Evolutionary conservation across 1,140 invertebrate species (phyloP).

Genomic region (Drosophila tristis): DNA sequence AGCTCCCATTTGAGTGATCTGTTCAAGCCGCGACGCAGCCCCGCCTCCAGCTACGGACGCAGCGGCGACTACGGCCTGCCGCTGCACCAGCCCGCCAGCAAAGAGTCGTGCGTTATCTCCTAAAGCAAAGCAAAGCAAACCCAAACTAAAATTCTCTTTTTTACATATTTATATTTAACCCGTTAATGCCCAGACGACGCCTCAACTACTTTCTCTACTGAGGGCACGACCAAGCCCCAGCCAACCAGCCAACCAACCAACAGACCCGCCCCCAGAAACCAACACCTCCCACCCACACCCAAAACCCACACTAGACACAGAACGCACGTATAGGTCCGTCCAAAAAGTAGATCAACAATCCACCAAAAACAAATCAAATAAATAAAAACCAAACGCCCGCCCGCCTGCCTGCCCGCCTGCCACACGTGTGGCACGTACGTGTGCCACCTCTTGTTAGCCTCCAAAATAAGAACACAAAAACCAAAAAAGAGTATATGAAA

Average conservation of each 20-base stretch:
- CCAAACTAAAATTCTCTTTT: constrained; percentile 50
- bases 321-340: constrained; percentile 25
- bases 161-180: constrained; percentile 58
- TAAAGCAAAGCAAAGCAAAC: constrained; percentile 37
- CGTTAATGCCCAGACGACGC: constrained; percentile 58
- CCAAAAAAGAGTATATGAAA: constrained; percentile 13
- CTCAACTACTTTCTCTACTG: constrained; percentile 73
- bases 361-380: constrained; percentile 10
- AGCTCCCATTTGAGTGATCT: constrained; percentile 69
- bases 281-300: constrained; percentile 8
- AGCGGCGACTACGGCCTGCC: constrained; percentile 39
- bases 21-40: constrained; percentile 59
- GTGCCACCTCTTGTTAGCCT: constrained; percentile 17
- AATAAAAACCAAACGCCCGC: constrained; percentile 40
- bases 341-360: constrained; percentile 9
- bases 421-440: too few species aligned
- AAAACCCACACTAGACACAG: constrained; percentile 7
- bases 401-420: constrained; percentile 62
- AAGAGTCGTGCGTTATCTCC: constrained; percentile 83
- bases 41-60: constrained; percentile 50
- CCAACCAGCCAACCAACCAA: constrained; percentile 21
- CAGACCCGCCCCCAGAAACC: constrained; percentile 41
- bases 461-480: constrained; percentile 48
- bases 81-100: constrained; percentile 34
- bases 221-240: constrained; percentile 35